Conservation (phyloP, 2,113 vertebrate genomes). For the Heterochromis multidens region DNA sequence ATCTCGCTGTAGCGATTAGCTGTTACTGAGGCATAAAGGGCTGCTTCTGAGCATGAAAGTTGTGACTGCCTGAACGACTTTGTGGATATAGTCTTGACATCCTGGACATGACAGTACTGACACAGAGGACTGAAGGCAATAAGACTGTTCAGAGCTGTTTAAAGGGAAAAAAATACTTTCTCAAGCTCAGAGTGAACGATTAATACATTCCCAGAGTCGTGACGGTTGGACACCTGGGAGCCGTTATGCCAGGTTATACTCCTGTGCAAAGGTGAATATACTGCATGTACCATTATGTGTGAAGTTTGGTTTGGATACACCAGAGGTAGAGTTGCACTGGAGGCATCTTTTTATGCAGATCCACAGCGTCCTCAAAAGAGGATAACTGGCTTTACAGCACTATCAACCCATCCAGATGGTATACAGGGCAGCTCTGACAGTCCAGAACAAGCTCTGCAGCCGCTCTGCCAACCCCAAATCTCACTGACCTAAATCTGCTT, state of each 20-base stretch:
- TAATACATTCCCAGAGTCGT: background rate
- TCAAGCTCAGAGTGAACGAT: background rate
- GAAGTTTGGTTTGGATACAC: slow-evolving; percentile 1
- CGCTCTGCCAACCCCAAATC: slow-evolving; percentile 62
- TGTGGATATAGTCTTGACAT: slow-evolving; percentile 18
- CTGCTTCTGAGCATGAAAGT: slow-evolving; percentile 40
- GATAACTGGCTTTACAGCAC: slow-evolving; percentile 66
- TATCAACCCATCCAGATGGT: slow-evolving; percentile 71
- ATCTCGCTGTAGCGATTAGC: slow-evolving; percentile 18
- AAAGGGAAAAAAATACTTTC: background rate
- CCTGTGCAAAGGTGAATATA: background rate
- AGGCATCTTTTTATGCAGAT: slow-evolving; percentile 62
- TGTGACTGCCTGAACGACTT: slow-evolving; percentile 4
- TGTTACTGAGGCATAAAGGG: slow-evolving; percentile 34
- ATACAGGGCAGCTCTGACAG: slow-evolving; percentile 60
- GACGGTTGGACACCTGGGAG: background rate
- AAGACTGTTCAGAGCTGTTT: background rate
- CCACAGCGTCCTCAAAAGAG: slow-evolving; percentile 55
- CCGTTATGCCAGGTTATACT: background rate
- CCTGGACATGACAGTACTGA: background rate
- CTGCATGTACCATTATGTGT: background rate
- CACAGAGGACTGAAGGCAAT: background rate
- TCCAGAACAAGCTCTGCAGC: slow-evolving; percentile 64
- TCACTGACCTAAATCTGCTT: slow-evolving; percentile 72
- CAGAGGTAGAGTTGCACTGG: slow-evolving; percentile 14